Conservation (phyloP, 2,888 invertebrate species). For the Ectobius pallidus region DNA sequence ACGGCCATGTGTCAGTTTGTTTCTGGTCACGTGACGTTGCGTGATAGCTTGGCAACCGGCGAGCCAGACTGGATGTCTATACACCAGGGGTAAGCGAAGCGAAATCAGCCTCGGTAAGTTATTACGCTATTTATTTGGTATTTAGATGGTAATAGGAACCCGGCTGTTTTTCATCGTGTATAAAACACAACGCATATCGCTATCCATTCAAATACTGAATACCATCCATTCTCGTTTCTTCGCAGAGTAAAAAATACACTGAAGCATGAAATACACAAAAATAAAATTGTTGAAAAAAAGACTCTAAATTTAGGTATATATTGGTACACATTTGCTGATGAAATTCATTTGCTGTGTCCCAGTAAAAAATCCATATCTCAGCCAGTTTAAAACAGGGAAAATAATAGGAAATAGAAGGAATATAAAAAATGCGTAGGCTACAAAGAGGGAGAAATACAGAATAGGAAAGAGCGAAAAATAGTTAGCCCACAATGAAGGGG, state of each 20-base stretch:
- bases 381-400: no score
- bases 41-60: conserved; percentile 16
- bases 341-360: background rate
- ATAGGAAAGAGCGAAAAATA: no score
- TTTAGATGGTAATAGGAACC: background rate
- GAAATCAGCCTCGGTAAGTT: conserved; percentile 10
- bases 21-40: conserved; percentile 36
- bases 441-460: no score
- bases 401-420: no score
- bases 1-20: conserved; percentile 36
- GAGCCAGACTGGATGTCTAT: conserved; percentile 12
- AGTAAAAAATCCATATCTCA: no score
- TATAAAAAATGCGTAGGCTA: no score
- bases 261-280: background rate
- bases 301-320: background rate
- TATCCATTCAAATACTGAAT: no score
- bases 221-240: background rate
- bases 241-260: background rate
- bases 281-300: background rate
- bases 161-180: background rate
- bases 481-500: no score
- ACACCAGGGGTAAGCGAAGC: conserved; percentile 8
- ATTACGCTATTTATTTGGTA: conserved; percentile 3
- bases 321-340: background rate
- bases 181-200: background rate